Evolutionary conservation across 2,888 invertebrate genomes (phyloP).

Genomic region (Anticlea derivata): DNA sequence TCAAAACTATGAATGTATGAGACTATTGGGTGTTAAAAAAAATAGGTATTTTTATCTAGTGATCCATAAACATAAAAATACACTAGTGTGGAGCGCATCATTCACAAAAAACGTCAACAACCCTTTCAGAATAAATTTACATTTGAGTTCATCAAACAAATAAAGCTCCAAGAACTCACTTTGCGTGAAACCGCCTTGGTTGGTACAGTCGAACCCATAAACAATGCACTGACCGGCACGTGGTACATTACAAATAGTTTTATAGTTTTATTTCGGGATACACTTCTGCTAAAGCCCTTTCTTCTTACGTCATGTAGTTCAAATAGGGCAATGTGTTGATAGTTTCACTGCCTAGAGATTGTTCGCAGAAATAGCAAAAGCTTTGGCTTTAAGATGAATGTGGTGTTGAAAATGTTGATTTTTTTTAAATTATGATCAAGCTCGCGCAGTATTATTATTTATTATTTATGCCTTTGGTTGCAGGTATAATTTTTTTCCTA

Average conservation of each 20-base stretch:
- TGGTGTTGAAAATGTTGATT: slow-evolving; percentile 3
- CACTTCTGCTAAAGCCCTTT: slow-evolving; percentile 32
- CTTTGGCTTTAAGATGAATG: slow-evolving; percentile 5
- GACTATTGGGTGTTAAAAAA: too few species aligned
- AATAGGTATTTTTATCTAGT: too few species aligned
- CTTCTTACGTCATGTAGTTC: slow-evolving; percentile 16
- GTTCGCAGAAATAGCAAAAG: not conserved
- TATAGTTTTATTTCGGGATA: slow-evolving; percentile 34
- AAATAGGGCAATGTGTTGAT: slow-evolving; percentile 20
- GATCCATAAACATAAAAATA: too few species aligned
- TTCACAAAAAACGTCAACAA: not conserved
- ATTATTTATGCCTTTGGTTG: too few species aligned
- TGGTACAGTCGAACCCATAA: slow-evolving; percentile 25
- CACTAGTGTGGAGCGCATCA: too few species aligned
- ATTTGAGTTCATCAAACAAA: slow-evolving; percentile 9
- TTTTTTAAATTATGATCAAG: not conserved
- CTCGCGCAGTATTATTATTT: not conserved
- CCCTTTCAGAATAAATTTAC: not conserved
- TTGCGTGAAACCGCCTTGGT: slow-evolving; percentile 24
- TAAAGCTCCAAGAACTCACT: slow-evolving; percentile 15
- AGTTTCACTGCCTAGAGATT: slow-evolving; percentile 6
- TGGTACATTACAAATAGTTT: slow-evolving; percentile 35
- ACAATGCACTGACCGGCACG: slow-evolving; percentile 36
- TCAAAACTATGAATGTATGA: too few species aligned
- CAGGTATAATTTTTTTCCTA: too few species aligned